Evolutionary conservation across 2,113 vertebrate genomes (phyloP), one percentile per base, ranked within the genome.

Genomic region (Mus pahari): DNA sequence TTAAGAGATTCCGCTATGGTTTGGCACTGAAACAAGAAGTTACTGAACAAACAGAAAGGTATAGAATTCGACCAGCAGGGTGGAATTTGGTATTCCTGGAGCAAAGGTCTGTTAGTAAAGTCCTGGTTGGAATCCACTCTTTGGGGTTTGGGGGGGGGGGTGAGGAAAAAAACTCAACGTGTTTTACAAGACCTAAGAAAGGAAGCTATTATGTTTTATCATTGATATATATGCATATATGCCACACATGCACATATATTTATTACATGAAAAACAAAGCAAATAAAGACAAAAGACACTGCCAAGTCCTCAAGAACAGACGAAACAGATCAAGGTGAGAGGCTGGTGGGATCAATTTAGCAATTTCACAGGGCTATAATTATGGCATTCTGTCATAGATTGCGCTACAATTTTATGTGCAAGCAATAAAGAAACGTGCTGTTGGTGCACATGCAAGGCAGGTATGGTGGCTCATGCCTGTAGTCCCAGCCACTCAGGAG

Each of bases 1-100:
- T 95, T 96, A 89, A 95, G 97, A 97, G 95, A 97, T 94, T 97
- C 93, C 89, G 78, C 91, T 88, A 62, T 92, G 91, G 82, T 94
- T 94, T 97, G 96, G 94, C 94, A 91, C 48, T 92, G 96, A 94
- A 97, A 95, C 89, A 91, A 95, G 94, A 92, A 94, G 94, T 93
- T 92, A 97, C 53, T 95, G 91, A 74, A 77, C 75, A 86, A 33
- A 70, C 26, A 83, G 95, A 91, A 94, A 92, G 77, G 92, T 81
- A 0, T 92, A 79, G 94, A 86, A 96, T 96, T 95, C 73, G 77
- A 97, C 48, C 94, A 94, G 91, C 71, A 28, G 89, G 94, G 74
- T 90, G 48, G 91, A 95, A 95, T 95, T 92, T 68, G 48, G 74
- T 94, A 82, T 89, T 73, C 94, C 81, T 82, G 71, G 92, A 94